Conservation (phyloP, 2,797 vertebrate species). For the Sebastes diaconus region DNA sequence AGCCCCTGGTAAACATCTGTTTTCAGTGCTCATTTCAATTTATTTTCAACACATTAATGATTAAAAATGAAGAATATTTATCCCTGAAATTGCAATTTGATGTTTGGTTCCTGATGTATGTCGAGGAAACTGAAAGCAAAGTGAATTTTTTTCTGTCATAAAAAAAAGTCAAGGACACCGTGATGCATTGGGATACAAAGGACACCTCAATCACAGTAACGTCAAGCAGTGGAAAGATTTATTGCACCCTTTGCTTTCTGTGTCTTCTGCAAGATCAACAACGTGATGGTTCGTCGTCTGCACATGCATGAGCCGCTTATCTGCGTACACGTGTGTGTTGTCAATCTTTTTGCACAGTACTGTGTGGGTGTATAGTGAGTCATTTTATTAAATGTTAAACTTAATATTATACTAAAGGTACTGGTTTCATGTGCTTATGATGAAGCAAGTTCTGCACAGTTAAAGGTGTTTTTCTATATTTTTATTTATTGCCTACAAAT, state of each 20-base stretch:
- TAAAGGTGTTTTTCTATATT: neutral
- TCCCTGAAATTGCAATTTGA: neutral
- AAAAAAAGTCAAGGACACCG: slow-evolving; percentile 29
- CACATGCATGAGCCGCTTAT: neutral
- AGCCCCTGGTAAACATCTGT: neutral
- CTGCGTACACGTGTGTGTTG: neutral
- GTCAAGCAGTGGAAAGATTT: slow-evolving; percentile 32
- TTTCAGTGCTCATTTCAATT: slow-evolving; percentile 1
- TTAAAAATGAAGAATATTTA: slow-evolving; percentile 1
- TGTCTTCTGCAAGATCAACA: slow-evolving; percentile 36
- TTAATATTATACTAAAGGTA: neutral
- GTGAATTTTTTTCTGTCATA: slow-evolving; percentile 24
- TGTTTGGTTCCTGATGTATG: neutral
- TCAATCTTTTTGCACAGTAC: slow-evolving; percentile 3
- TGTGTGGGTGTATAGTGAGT: neutral
- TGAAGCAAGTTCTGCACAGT: neutral
- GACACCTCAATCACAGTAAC: slow-evolving; percentile 33
- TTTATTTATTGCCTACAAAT: neutral
- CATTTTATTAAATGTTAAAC: neutral
- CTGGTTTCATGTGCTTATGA: neutral
- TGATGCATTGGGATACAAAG: slow-evolving; percentile 24
- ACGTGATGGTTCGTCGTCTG: neutral
- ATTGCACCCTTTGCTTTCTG: slow-evolving; percentile 24
- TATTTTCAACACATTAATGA: neutral
- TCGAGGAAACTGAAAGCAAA: slow-evolving; percentile 13